Evolutionary conservation across 2,113 vertebrate genomes (phyloP).

Genomic region (Macquaria ambigua): DNA sequence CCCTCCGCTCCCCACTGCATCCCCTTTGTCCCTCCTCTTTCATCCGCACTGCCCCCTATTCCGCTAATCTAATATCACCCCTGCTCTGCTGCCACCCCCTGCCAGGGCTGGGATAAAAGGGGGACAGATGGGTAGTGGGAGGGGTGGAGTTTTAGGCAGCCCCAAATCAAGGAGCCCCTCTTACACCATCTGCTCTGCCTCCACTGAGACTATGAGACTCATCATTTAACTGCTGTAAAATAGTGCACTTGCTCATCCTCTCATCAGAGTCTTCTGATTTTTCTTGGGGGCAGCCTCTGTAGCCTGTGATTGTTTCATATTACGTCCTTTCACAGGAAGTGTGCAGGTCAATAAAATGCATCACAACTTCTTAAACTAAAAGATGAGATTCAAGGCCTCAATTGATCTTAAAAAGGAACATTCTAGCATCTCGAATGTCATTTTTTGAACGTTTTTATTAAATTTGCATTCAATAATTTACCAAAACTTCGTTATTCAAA

Average conservation of each 20-base stretch:
- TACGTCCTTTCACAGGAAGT: background rate
- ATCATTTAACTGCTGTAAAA: constrained; percentile 57
- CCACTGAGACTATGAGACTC: constrained; percentile 67
- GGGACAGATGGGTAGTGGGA: constrained; percentile 85
- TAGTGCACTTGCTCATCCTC: constrained; percentile 57
- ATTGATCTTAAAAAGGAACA: background rate
- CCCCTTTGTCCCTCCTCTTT: constrained; percentile 77
- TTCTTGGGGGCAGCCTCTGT: constrained; percentile 4
- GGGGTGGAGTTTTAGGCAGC: constrained; percentile 77
- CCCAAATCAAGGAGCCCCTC: constrained; percentile 82
- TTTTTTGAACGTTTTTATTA: background rate
- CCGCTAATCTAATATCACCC: constrained; percentile 80
- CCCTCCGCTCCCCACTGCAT: constrained; percentile 53
- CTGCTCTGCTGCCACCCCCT: constrained; percentile 75
- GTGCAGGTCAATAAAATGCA: background rate
- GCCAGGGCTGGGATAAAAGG: constrained; percentile 76
- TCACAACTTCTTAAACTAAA: background rate
- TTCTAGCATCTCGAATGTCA: background rate
- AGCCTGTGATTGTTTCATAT: constrained; percentile 18
- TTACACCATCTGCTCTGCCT: constrained; percentile 84
- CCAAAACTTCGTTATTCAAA: background rate
- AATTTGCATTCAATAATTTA: background rate
- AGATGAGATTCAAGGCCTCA: background rate
- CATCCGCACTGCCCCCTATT: constrained; percentile 70
- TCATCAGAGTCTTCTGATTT: constrained; percentile 57